Evolutionary conservation across 1,140 invertebrate genomes (phyloP).

Genomic region (Drosophila ficusphila): DNA sequence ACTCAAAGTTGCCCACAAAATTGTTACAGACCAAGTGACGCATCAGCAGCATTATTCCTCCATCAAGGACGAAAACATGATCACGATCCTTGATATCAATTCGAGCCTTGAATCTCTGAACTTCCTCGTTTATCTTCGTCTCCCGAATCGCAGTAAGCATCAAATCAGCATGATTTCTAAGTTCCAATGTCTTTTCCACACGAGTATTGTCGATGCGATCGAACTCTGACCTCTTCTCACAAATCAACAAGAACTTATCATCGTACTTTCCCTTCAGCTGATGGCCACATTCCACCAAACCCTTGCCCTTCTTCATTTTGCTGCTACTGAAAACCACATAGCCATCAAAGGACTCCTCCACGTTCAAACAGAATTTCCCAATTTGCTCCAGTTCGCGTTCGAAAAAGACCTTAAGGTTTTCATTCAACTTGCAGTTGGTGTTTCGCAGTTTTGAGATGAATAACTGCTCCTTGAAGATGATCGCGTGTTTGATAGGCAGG

Average conservation of each 20-base stretch:
- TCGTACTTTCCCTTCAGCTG: conserved; percentile 73
- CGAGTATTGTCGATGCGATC: conserved; percentile 69
- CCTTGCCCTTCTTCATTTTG: conserved; percentile 68
- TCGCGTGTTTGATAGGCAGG: conserved; percentile 56
- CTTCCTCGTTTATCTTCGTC: conserved; percentile 67
- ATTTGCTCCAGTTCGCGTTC: conserved; percentile 71
- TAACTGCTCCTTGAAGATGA: conserved; percentile 66
- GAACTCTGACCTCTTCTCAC: conserved; percentile 70
- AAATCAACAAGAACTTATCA: conserved; percentile 74
- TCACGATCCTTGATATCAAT: conserved; percentile 75
- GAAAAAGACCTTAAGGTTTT: conserved; percentile 67
- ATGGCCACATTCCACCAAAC: conserved; percentile 63
- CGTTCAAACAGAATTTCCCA: conserved; percentile 66
- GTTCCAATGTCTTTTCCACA: conserved; percentile 65
- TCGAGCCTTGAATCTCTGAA: conserved; percentile 68
- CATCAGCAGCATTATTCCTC: conserved; percentile 74
- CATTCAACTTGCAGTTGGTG: conserved; percentile 66
- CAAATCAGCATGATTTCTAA: conserved; percentile 62
- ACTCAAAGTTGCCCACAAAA: conserved; percentile 67
- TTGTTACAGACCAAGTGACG: conserved; percentile 68
- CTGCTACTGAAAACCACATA: conserved; percentile 76
- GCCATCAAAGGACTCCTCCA: conserved; percentile 72
- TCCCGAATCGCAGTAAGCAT: conserved; percentile 64
- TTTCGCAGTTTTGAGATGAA: conserved; percentile 66
- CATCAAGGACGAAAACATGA: conserved; percentile 70